These are phyloP conservation scores for Blomia tropicalis DNA, from an alignment of 2,888 invertebrate genomes.

Conservation along the genomic window DNA sequence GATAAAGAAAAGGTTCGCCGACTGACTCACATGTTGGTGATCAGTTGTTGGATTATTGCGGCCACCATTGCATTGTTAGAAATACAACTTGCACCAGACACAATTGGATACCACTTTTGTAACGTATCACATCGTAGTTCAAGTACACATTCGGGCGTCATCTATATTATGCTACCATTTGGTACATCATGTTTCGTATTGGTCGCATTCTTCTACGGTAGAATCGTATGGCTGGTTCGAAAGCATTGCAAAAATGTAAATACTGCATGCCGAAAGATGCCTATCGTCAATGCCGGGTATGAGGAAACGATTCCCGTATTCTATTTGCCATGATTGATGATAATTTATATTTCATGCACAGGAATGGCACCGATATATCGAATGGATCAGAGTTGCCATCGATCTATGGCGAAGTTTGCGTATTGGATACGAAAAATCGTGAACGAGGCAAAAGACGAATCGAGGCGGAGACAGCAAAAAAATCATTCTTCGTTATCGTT, in stretches of 20 bases:
- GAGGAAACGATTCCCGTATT: too few species aligned
- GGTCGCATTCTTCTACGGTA: conserved; percentile 18
- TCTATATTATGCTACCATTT: conserved; percentile 21
- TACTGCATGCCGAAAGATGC: conserved; percentile 13
- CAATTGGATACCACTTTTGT: conserved; percentile 21
- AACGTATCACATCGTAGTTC: background rate
- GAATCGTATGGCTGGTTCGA: conserved; percentile 20
- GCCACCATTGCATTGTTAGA: conserved; percentile 12
- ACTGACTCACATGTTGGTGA: conserved; percentile 13
- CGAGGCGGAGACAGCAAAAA: conserved; percentile 22
- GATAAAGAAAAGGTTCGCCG: conserved; percentile 19
- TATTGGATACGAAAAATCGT: conserved; percentile 20
- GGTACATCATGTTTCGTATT: conserved; percentile 20
- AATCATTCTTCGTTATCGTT: conserved; percentile 18
- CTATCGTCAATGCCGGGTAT: background rate
- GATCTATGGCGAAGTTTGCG: conserved; percentile 21
- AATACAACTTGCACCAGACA: conserved; percentile 18
- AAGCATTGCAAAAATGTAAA: conserved; percentile 19
- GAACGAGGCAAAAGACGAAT: conserved; percentile 15
- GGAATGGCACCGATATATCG: conserved; percentile 1
- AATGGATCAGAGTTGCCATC: conserved; percentile 13
- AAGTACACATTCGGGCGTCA: conserved; percentile 8
- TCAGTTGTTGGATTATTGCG: conserved; percentile 13
- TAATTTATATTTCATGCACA: too few species aligned
- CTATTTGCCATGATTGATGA: too few species aligned